phyloP scores from a whole-genome alignment of 2,113 vertebrate species.

The Casuarius casuarius region DNA sequence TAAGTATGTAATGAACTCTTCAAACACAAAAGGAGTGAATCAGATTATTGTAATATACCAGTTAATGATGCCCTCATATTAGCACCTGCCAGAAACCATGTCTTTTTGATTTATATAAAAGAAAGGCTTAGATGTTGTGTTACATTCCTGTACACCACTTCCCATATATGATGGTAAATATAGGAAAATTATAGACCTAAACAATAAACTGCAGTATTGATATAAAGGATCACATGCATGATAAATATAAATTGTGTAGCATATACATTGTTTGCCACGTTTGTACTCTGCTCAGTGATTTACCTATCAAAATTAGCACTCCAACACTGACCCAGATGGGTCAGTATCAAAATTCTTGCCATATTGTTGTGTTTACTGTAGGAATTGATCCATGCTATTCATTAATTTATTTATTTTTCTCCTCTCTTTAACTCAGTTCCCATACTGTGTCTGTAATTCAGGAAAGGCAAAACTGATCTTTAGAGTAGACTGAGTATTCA shows the following conservation, averaged over 20 bases:
- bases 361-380: neutral
- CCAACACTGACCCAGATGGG: neutral
- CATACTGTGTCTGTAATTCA: neutral
- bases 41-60: constrained; percentile 69
- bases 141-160: neutral
- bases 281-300: neutral
- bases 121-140: neutral
- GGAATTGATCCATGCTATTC: neutral
- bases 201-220: neutral
- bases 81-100: constrained; percentile 23
- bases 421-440: neutral
- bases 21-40: constrained; percentile 67
- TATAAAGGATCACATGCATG: neutral
- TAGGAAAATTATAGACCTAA: neutral
- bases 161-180: neutral
- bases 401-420: neutral
- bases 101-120: constrained; percentile 31
- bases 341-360: neutral
- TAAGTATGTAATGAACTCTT: constrained; percentile 73
- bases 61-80: constrained; percentile 69
- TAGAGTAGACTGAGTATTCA: neutral
- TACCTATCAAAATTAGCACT: neutral
- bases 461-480: neutral
- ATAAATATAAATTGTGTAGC: neutral
- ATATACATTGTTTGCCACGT: neutral